Evolutionary conservation across 2,888 invertebrate species (phyloP).

Genomic region (Lasius platythorax): DNA sequence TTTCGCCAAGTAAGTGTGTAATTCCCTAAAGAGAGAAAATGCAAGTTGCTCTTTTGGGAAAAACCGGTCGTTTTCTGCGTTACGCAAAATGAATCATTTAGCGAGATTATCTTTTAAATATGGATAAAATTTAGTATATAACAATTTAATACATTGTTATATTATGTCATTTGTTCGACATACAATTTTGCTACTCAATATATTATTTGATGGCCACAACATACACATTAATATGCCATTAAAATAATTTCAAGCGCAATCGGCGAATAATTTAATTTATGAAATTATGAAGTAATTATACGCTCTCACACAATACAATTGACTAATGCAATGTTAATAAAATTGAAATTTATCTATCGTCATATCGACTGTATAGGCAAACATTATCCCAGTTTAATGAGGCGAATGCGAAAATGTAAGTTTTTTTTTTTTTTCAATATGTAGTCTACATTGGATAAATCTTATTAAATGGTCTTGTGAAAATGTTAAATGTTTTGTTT

Average conservation of each 20-base stretch:
- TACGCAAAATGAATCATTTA: conserved; percentile 6
- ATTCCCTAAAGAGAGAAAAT: background rate
- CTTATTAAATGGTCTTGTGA: background rate
- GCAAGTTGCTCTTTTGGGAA: background rate
- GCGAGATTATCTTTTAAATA: background rate
- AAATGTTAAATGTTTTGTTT: background rate
- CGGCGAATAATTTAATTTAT: conserved; percentile 41
- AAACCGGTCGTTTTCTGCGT: background rate
- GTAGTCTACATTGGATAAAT: background rate
- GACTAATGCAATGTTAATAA: conserved; percentile 35
- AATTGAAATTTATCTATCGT: conserved; percentile 44
- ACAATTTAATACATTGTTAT: conserved; percentile 24
- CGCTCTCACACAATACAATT: conserved; percentile 39
- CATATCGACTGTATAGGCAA: conserved; percentile 5
- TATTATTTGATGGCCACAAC: conserved; percentile 43
- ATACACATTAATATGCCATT: conserved; percentile 40
- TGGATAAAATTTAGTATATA: background rate
- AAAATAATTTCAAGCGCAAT: conserved; percentile 53
- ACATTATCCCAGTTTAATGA: conserved; percentile 22
- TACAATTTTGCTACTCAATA: conserved; percentile 47
- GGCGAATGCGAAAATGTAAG: background rate
- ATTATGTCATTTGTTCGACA: conserved; percentile 19
- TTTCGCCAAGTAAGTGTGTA: background rate
- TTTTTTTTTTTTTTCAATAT: background rate
- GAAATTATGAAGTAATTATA: conserved; percentile 43